Evolutionary conservation across 2,113 vertebrate species (phyloP).

Genomic region (Tichodroma muraria): DNA sequence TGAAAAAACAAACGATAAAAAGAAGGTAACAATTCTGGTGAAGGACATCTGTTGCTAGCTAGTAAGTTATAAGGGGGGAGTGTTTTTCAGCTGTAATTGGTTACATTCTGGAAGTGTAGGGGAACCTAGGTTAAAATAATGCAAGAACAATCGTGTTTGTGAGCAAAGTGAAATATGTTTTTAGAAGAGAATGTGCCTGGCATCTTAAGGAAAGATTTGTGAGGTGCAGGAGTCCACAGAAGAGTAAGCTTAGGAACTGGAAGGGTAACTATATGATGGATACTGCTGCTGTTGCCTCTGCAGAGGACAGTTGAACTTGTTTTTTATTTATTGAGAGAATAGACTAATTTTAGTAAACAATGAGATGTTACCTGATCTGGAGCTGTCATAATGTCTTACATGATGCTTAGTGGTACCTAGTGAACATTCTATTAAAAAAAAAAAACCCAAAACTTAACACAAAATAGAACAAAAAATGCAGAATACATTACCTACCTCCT

Average conservation of each 20-base stretch:
- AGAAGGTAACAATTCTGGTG: background rate
- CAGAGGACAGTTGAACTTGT: background rate
- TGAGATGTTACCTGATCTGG: rapidly evolving
- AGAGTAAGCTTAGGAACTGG: background rate
- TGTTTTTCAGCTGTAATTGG: background rate
- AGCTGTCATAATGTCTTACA: background rate
- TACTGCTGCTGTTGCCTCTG: background rate
- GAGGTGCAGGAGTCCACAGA: background rate
- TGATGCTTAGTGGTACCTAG: background rate
- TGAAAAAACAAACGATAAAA: background rate
- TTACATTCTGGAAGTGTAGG: background rate
- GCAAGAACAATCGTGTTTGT: background rate
- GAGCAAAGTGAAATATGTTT: background rate
- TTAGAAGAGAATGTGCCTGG: background rate
- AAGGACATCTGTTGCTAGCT: background rate
- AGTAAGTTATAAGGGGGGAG: background rate
- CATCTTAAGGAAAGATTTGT: background rate
- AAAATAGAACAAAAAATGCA: background rate
- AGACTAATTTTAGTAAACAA: background rate
- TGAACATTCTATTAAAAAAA: too few species aligned
- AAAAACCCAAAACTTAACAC: background rate
- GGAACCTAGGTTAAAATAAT: background rate
- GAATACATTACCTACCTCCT: background rate
- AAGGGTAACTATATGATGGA: background rate
- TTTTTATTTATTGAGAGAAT: background rate